Base-by-base conservation (phyloP, 1,140 invertebrate genomes). In the Elysia chlorotica region DNA sequence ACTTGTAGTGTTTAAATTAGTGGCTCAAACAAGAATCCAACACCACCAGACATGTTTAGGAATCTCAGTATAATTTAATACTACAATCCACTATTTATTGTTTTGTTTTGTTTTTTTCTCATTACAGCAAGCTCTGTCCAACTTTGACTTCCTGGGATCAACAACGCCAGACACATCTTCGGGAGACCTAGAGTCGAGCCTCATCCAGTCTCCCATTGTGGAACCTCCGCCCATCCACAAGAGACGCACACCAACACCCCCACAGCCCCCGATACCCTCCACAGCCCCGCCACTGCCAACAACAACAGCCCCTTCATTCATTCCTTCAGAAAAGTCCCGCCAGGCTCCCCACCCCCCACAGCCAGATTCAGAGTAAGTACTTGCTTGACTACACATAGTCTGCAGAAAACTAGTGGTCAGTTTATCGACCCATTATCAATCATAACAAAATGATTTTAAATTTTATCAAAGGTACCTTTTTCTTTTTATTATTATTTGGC, bases 91-190 rank as follows among this genome's bases (percentile, higher is more conserved):
- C 25, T 25, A 17, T 59, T 59, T 59, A 19, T 10, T 25, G 21
- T 65, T 35, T 19, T 38, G 0, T n/a, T 59, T 54, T 62, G 28
- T 37, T 59, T 72, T 74, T 63, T 35, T 71, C 71, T 23, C 31
- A 66, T 76, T 81, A 10, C 77, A 83, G 81, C 76, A 77, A 65
- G 79, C 78, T 6, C 73, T 83, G 38, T 80, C 77, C 25, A 82
- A 76, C 33, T 85, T 86, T 78, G 78, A 85, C 70, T 86, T 86
- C 75, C 76, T 86, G 38, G 78, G 80, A 17, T 81, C 82, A 25
- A 82, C 81, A 65, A 71, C 75, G 19, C 76, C 78, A 33, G 80
- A 81, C 59, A 79, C 74, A 14, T 74, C 74, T 62, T 62, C 66
- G 33, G 78, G 75, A 63, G 79, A 80, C 56, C 71, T 83, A 36